Base-by-base conservation (phyloP, 1,140 invertebrate species). In the Drosophila arizonae region DNA sequence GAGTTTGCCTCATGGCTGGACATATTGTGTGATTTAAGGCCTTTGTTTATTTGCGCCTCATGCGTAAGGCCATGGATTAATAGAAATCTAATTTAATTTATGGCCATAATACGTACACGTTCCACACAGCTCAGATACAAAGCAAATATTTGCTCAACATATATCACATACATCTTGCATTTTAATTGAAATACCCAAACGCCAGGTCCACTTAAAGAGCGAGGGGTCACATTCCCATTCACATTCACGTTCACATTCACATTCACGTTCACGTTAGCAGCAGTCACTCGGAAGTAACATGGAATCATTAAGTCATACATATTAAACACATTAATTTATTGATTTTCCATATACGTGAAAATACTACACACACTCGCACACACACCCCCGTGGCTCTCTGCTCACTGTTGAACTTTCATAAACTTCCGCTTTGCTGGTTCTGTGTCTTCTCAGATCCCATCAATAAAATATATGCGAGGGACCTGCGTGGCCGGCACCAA, bases 251-350 rank as follows among this genome's bases (percentile, higher is more conserved):
- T 24, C 21, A 24, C 3, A 2, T 24, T 24, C 21, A 24, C 21
- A 24, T 24, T 61, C 46, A 48, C 60, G 54, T 50, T 48, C 50
- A 81, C 65, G 54, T 54, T 58, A 52, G 41, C 45, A 63, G 54
- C 72, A 68, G 55, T 75, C 74, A 79, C 51, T 70, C 81, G 78
- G 74, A 72, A 86, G 70, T 86, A 86, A 85, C 63, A 78, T 72
- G 76, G 65, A 86, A 86, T 85, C 85, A 81, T 86, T 61, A 72
- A 72, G 78, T 67, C 77, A 70, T 77, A 76, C 75, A 67, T 75
- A 87, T 77, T 85, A 85, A 85, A 86, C 61, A 81, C 78, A 85
- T 72, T 85, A 85, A 85, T 81, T 78, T 86, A 85, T 87, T 86
- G 81, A 85, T 85, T 85, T 85, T 85, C 63, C 79, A 77, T 81